Conservation (phyloP, 2,888 invertebrate genomes). For the Metopia argyrocephala region DNA sequence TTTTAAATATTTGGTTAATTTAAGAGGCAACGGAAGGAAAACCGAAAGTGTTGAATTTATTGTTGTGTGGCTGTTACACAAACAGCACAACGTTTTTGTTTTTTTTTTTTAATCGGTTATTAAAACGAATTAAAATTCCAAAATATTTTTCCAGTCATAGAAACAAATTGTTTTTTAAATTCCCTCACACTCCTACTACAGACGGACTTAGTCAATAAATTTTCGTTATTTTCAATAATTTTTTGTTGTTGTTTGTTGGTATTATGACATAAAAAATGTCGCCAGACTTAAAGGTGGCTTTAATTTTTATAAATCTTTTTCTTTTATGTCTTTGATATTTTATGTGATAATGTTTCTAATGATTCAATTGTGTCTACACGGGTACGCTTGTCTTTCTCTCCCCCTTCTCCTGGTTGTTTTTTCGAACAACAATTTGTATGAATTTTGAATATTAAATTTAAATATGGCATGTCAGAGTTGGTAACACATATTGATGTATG, state of each 20-base stretch:
- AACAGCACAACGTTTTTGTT: constrained; percentile 9
- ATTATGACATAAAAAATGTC: constrained; percentile 38
- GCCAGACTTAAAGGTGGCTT: constrained; percentile 40
- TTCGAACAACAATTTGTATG: constrained; percentile 1
- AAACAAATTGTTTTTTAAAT: constrained; percentile 11
- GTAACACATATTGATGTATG: not conserved
- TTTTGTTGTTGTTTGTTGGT: constrained; percentile 5
- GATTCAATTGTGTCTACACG: constrained; percentile 8
- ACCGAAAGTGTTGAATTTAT: constrained; percentile 52
- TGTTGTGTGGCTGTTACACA: not conserved
- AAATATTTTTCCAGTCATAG: not conserved
- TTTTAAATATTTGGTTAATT: too few species aligned
- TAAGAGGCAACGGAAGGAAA: constrained; percentile 14
- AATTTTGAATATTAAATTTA: constrained; percentile 57
- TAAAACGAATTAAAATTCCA: not conserved
- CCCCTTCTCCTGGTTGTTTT: not conserved
- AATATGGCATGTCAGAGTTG: constrained; percentile 14
- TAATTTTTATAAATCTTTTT: not conserved
- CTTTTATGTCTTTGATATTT: constrained; percentile 39
- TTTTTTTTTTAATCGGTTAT: not conserved
- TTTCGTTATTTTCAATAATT: not conserved
- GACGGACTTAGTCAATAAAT: constrained; percentile 16
- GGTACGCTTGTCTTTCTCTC: constrained; percentile 2
- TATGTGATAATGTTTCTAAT: constrained; percentile 4
- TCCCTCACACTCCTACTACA: not conserved